Percentiles rank a stretch among this genome's conserved stretches.
These are phyloP conservation scores for Planococcus citri DNA, from an alignment of 1,140 invertebrate species.

Conservation along the genomic window DNA sequence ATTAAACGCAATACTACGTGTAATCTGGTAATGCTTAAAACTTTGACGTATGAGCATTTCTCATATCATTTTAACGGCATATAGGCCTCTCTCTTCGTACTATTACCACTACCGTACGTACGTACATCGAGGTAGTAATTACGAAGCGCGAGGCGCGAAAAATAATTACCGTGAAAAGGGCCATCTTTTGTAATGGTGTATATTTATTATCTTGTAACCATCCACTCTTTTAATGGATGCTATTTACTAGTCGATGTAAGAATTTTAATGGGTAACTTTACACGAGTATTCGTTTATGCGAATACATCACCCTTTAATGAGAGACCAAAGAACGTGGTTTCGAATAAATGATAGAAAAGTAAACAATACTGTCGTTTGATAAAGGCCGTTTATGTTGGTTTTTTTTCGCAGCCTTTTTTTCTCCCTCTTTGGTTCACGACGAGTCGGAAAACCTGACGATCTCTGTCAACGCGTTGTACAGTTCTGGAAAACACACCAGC, in stretches of 20 bases:
- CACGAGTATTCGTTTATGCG: constrained; percentile 1
- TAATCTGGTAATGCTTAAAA: neutral
- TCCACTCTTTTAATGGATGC: neutral
- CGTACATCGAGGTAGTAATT: neutral
- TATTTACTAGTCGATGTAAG: neutral
- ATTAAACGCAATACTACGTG: neutral
- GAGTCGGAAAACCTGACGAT: too few species aligned
- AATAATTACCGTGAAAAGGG: neutral
- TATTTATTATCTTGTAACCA: constrained; percentile 4
- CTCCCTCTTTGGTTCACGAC: neutral
- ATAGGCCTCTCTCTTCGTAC: too few species aligned
- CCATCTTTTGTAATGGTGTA: neutral
- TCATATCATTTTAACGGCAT: neutral
- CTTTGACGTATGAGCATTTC: neutral
- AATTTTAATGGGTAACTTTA: constrained; percentile 1
- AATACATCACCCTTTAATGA: neutral
- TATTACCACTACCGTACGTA: too few species aligned
- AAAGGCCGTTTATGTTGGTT: neutral
- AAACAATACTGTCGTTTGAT: neutral
- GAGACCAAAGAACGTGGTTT: neutral
- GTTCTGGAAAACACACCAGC: too few species aligned
- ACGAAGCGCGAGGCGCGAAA: neutral
- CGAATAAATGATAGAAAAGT: neutral
- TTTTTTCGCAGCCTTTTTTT: neutral
- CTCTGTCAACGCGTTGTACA: too few species aligned